Conservation (phyloP, 1,140 invertebrate genomes). For the Caerostris extrusa region DNA sequence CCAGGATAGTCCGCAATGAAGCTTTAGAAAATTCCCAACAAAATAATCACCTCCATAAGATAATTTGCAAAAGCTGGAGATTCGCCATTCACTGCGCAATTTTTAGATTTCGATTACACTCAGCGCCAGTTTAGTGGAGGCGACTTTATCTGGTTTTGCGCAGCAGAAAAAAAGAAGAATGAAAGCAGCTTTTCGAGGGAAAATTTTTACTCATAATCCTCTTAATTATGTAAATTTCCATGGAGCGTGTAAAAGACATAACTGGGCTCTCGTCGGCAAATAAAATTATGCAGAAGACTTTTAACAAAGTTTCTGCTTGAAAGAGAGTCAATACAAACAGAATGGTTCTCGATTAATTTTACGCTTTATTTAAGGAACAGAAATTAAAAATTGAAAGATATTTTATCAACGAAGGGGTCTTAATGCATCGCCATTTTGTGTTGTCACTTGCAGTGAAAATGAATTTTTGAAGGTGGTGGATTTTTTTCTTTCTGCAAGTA, state of each 20-base stretch:
- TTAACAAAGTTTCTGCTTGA: not conserved
- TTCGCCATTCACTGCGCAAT: not conserved
- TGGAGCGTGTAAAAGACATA: conserved; percentile 31
- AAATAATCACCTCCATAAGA: not conserved
- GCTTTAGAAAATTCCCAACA: not conserved
- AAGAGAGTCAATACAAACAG: conserved; percentile 39
- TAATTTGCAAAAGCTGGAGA: not conserved
- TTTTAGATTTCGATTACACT: not conserved
- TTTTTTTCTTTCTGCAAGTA: conserved; percentile 16
- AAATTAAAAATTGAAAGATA: conserved; percentile 38
- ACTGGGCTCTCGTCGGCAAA: not conserved
- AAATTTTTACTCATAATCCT: conserved; percentile 56
- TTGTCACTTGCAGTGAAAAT: conserved; percentile 34
- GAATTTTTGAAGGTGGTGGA: conserved; percentile 7
- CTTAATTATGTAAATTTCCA: conserved; percentile 68
- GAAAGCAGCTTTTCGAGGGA: not conserved
- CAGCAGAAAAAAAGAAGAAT: not conserved
- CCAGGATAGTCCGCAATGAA: not conserved
- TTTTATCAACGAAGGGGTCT: conserved; percentile 4
- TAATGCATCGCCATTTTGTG: not conserved
- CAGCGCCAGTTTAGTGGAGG: not conserved
- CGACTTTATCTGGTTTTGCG: conserved; percentile 35
- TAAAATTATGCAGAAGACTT: conserved; percentile 49
- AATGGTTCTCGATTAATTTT: conserved; percentile 45
- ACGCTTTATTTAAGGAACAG: conserved; percentile 50